Base-by-base conservation (phyloP, 2,113 vertebrate genomes). In the Hemiprocne comata region DNA sequence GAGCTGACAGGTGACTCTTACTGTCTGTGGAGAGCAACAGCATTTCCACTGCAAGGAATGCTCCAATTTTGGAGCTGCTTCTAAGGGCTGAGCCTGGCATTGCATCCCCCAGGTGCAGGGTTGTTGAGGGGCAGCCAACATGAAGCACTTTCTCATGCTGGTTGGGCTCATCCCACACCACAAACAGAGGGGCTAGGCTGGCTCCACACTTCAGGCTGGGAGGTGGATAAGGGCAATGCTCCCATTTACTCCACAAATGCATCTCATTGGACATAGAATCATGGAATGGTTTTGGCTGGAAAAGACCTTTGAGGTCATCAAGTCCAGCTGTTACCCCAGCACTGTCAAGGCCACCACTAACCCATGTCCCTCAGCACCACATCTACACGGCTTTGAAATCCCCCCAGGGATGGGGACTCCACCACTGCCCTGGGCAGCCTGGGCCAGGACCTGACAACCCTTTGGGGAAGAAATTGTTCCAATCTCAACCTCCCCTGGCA, bases 171-270 rank as follows among this genome's bases (percentile, higher is more conserved):
- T 55, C 48, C 48, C 29, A 33, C 36, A 4, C 0, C 2, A 19
- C 12, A 18, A 3, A n/a, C 29, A 10, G 15, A 2, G n/a, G 44
- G 40, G 15, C n/a, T 8, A 7, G 28, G 8, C 0, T 2, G 51
- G 42, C 24, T 40, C 13, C 24, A 26, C 50, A 31, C 20, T 18
- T 17, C 18, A 19, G 44, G 16, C 61, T 15, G 79, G n/a, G 18
- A n/a, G 33, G 57, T 19, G 50, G 64, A 3, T 14, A 28, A 16
- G 69, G 36, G 10, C 5, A 26, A 50, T 8, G 17, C 31, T 57
- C 31, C 48, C 58, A 29, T 20, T 31, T 26, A 5, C 8, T 34
- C 31, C 2, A 4, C 31, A 70, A 54, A 14, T 26, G 31, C 26
- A 25, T 40, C 69, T 42, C 6, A 48, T 6, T 23, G 69, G n/a